Base-by-base conservation (phyloP, 64 coral and sea anemone species). In the Pachyseris speciosa region DNA sequence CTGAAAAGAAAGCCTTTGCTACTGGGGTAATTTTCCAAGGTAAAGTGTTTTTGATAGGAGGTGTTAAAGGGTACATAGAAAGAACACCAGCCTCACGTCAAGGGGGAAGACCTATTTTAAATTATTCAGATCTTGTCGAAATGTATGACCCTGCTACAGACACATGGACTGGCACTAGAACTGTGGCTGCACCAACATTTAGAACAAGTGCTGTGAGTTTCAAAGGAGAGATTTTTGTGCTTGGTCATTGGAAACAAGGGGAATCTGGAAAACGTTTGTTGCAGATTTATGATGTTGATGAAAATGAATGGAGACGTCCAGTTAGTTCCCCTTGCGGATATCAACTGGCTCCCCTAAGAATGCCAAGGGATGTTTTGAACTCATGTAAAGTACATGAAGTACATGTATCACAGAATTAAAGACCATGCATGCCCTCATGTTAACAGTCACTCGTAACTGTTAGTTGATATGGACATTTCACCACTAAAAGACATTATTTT, bases 31-130 rank as follows among this genome's bases (percentile, higher is more conserved):
- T 80, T 34, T 33, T 41, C 22, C 80, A 84, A 30, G 75, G 74
- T 32, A 72, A 12, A 11, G 73, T 94, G 53, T 94, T 84, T 34
- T 52, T 94, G 1, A 45, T 89, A 28, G 92, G 92, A 16, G 92
- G 92, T 7, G 55, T 79, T 1, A 39, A 32, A 1, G 47, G 47
- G 0, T 67, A 83, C 19, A 28, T 64, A 27, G 20, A 24, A 12
- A 47, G n/a, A n/a, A n/a, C n/a, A n/a, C n/a, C n/a, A n/a, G n/a
- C n/a, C n/a, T n/a, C n/a, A n/a, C n/a, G n/a, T n/a, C n/a, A n/a
- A n/a, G n/a, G n/a, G n/a, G n/a, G n/a, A n/a, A n/a, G n/a, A n/a
- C n/a, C n/a, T n/a, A 47, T 5, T 52, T 67, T 2, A 19, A 4
- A 22, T 1, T 4, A 19, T 19, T 45, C 69, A 10, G 2, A 30